A percentile compares a stretch with the other conserved stretches of the same genome.
These are phyloP conservation scores for Myrmecobius fasciatus DNA, from an alignment of 2,113 vertebrate genomes.

Conservation along the genomic window DNA sequence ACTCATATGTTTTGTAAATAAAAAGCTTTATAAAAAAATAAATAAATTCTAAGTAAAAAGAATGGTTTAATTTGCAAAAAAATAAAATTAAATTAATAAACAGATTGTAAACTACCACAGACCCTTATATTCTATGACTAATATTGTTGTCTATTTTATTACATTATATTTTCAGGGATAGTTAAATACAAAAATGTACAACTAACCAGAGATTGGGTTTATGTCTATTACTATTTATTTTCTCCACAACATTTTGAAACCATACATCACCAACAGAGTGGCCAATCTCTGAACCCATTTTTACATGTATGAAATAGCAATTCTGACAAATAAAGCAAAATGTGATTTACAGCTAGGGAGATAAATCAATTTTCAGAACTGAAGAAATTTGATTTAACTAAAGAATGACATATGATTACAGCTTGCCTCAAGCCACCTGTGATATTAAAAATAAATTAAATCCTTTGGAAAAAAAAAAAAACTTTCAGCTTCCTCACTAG, in stretches of 20 bases:
- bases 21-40: too few relatives aligned
- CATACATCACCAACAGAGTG: neutral
- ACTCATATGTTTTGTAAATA: too few relatives aligned
- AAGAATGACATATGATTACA: conserved; percentile 74
- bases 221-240: conserved; percentile 4
- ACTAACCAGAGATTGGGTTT: neutral
- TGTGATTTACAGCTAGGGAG: conserved; percentile 69
- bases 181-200: conserved; percentile 5
- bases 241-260: conserved; percentile 43
- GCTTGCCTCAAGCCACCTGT: conserved; percentile 70
- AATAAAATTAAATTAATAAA: too few relatives aligned
- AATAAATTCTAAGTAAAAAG: too few relatives aligned
- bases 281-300: conserved; percentile 58
- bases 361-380: conserved; percentile 75
- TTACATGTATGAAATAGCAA: conserved; percentile 53
- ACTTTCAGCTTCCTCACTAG: conserved; percentile 55
- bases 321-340: conserved; percentile 61
- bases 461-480: conserved; percentile 75
- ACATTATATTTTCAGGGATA: conserved; percentile 34
- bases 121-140: neutral
- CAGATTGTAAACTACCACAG: neutral
- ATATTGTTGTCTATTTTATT: neutral
- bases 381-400: conserved; percentile 70
- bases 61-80: too few relatives aligned
- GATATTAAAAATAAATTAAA: conserved; percentile 83